phyloP scores from a whole-genome alignment of 2,888 invertebrate genomes.

The Dryococelus australis region DNA sequence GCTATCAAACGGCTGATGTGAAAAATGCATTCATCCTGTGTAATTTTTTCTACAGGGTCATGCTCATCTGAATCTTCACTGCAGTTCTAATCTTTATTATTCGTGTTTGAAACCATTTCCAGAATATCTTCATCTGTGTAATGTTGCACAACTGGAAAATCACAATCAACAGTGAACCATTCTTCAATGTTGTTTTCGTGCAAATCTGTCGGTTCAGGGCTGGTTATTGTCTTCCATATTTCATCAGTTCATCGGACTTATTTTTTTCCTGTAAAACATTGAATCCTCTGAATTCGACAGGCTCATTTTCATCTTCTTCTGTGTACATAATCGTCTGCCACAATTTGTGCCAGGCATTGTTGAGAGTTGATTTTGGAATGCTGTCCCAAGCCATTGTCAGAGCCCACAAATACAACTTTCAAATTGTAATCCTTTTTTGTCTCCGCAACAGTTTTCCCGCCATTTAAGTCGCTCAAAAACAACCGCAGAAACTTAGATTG shows the following conservation, averaged over 20 bases:
- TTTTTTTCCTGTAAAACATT: not conserved
- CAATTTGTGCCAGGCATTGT: not conserved
- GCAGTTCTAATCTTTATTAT: not conserved
- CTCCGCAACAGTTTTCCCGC: not conserved
- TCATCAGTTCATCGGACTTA: not conserved
- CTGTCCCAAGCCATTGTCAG: not conserved
- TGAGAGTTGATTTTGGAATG: not conserved
- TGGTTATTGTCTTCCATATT: not conserved
- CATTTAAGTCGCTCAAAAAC: not conserved
- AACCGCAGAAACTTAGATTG: not conserved
- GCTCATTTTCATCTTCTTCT: not conserved
- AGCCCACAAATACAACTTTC: not conserved
- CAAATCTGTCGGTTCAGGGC: not conserved
- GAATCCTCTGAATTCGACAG: not conserved
- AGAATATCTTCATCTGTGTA: not conserved
- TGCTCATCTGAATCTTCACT: not conserved
- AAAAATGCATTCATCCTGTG: not conserved
- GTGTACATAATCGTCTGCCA: not conserved
- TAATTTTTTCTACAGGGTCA: not conserved
- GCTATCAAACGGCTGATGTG: not conserved
- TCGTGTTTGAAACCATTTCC: not conserved
- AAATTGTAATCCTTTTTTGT: not conserved
- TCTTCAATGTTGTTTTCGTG: not conserved
- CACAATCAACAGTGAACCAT: not conserved
- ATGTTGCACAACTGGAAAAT: not conserved